Evolutionary conservation across 2,113 vertebrate genomes (phyloP).

Genomic region (Phrynosoma blainvillii): DNA sequence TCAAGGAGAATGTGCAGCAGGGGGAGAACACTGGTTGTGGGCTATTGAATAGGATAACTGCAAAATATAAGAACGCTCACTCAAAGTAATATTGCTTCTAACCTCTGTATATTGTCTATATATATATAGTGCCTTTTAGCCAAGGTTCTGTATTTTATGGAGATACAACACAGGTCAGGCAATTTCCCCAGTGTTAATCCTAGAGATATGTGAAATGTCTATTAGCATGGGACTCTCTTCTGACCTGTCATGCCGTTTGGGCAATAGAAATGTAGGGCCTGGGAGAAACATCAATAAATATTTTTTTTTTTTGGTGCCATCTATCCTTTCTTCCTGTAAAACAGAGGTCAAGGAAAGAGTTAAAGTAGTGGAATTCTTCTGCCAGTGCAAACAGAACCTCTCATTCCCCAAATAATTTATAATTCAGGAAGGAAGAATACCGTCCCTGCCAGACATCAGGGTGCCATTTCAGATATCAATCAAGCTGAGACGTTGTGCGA

Average conservation of each 20-base stretch:
- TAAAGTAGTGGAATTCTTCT: conserved; percentile 26
- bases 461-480: neutral
- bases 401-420: neutral
- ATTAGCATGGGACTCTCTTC: conserved; percentile 7
- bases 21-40: fast-evolving
- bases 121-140: conserved; percentile 7
- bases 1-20: neutral
- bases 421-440: conserved; percentile 1
- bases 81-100: conserved; percentile 1
- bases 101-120: neutral
- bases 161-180: neutral
- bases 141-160: conserved; percentile 15
- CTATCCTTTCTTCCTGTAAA: conserved; percentile 15
- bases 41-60: neutral
- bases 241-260: neutral
- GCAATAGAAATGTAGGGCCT: conserved; percentile 16
- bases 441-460: neutral
- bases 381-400: neutral
- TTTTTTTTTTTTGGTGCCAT: conserved; percentile 1
- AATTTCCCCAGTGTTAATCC: conserved; percentile 16
- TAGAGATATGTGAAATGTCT: conserved; percentile 24
- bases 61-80: neutral
- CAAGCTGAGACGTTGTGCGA: neutral
- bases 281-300: neutral
- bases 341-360: conserved; percentile 23